Percentiles rank a stretch among this genome's conserved stretches.
Evolutionary conservation across 2,888 invertebrate species (phyloP).

Genomic region (Chironomus riparius): DNA sequence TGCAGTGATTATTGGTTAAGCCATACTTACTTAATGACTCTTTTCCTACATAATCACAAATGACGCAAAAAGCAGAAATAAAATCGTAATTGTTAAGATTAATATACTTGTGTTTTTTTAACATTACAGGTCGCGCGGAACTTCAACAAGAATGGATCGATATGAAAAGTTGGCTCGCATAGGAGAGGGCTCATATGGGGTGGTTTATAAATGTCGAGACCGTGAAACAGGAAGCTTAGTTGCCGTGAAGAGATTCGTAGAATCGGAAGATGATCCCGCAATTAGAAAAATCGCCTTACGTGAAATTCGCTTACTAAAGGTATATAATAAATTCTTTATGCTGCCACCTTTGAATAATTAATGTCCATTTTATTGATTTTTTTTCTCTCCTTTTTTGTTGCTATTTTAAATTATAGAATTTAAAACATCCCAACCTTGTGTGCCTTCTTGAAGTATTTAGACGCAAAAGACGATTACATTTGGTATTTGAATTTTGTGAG

Average conservation of each 20-base stretch:
- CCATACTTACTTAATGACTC: background rate
- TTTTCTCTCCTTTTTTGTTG: background rate
- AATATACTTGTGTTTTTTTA: background rate
- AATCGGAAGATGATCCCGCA: slow-evolving; percentile 93
- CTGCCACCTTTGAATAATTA: slow-evolving; percentile 25
- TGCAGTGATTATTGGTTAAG: background rate
- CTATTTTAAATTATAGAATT: slow-evolving; percentile 56
- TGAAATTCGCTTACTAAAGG: slow-evolving; percentile 91
- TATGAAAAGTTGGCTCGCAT: slow-evolving; percentile 91
- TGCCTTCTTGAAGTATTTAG: slow-evolving; percentile 97
- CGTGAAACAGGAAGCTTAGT: slow-evolving; percentile 89
- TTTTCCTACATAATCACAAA: background rate
- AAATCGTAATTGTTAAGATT: background rate
- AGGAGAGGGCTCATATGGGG: slow-evolving; percentile 92
- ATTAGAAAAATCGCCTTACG: slow-evolving; percentile 92
- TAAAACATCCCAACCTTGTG: slow-evolving; percentile 96
- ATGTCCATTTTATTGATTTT: slow-evolving; percentile 20
- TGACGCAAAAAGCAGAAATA: slow-evolving; percentile 35
- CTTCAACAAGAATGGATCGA: slow-evolving; percentile 81
- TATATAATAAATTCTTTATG: slow-evolving; percentile 38
- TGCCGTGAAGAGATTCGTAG: slow-evolving; percentile 94
- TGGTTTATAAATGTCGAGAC: slow-evolving; percentile 94
- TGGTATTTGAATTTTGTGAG: slow-evolving; percentile 98
- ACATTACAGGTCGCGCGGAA: slow-evolving; percentile 63
- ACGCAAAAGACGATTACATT: slow-evolving; percentile 85